phyloP scores from a whole-genome alignment of 2,797 vertebrate genomes.

The Synaphobranchus kaupii region DNA sequence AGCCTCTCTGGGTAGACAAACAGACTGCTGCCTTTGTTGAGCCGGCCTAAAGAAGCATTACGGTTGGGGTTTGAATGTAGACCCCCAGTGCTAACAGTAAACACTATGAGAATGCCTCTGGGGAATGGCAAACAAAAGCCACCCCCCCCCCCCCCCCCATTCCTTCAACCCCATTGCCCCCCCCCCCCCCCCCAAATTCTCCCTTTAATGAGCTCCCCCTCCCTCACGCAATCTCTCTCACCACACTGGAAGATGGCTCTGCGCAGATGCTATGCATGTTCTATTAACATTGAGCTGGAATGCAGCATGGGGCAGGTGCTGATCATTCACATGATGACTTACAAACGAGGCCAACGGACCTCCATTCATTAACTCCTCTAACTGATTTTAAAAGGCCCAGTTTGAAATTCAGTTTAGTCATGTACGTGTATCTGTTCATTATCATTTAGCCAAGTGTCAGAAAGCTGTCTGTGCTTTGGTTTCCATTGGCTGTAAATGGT shows the following conservation, averaged over 20 bases:
- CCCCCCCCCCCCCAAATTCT: conserved; percentile 16
- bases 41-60: conserved; percentile 49
- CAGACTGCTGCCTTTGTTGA: conserved; percentile 64
- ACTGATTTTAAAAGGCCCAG: conserved; percentile 42
- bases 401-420: conserved; percentile 54
- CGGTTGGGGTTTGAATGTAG: conserved; percentile 66
- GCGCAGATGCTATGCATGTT: neutral
- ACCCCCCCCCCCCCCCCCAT: conserved; percentile 40
- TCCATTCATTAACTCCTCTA: conserved; percentile 45
- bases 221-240: conserved; percentile 30
- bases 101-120: conserved; percentile 58
- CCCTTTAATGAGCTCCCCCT: conserved; percentile 31
- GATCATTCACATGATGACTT: conserved; percentile 52
- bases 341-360: conserved; percentile 47
- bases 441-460: conserved; percentile 39
- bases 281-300: conserved; percentile 36
- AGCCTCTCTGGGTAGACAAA: conserved; percentile 60
- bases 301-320: conserved; percentile 43
- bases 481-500: conserved; percentile 43
- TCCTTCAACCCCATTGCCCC: conserved; percentile 49
- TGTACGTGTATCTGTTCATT: conserved; percentile 56
- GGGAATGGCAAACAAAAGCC: conserved; percentile 59
- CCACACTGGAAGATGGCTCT: neutral
- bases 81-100: conserved; percentile 63
- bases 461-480: conserved; percentile 36